phyloP scores from a whole-genome alignment of 2,797 vertebrate species.

The Clarias fuscus region DNA sequence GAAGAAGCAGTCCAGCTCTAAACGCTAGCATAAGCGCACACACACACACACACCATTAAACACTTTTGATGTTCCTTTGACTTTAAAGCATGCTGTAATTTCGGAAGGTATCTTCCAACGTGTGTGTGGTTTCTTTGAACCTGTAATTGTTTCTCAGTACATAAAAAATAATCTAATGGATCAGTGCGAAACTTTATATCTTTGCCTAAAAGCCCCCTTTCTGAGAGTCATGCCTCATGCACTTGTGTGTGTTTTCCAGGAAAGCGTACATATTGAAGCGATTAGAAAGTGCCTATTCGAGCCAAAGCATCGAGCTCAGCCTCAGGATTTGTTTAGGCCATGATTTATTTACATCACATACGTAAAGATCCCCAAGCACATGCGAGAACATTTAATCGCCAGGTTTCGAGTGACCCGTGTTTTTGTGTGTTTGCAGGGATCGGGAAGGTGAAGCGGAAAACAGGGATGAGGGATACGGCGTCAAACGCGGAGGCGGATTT shows the following conservation, averaged over 20 bases:
- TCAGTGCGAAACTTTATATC: not conserved
- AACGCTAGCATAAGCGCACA: not conserved
- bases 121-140: not conserved
- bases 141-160: not conserved
- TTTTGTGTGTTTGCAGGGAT: constrained; percentile 73
- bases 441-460: constrained; percentile 87
- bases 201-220: not conserved
- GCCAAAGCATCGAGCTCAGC: not conserved
- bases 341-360: not conserved
- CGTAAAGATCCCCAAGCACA: not conserved
- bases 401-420: constrained; percentile 3
- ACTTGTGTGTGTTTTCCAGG: not conserved
- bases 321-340: constrained; percentile 2
- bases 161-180: constrained; percentile 1
- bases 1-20: constrained; percentile 1
- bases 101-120: not conserved
- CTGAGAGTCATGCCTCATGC: not conserved
- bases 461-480: constrained; percentile 81
- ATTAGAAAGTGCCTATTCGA: not conserved
- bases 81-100: constrained; percentile 28
- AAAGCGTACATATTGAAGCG: not conserved
- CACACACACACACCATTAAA: not conserved
- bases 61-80: constrained; percentile 22
- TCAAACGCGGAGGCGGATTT: constrained; percentile 80
- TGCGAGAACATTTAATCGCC: not conserved